Base-by-base conservation (phyloP, 35 echinoderm and acorn worm genomes). In the Apostichopus parvimensis region DNA sequence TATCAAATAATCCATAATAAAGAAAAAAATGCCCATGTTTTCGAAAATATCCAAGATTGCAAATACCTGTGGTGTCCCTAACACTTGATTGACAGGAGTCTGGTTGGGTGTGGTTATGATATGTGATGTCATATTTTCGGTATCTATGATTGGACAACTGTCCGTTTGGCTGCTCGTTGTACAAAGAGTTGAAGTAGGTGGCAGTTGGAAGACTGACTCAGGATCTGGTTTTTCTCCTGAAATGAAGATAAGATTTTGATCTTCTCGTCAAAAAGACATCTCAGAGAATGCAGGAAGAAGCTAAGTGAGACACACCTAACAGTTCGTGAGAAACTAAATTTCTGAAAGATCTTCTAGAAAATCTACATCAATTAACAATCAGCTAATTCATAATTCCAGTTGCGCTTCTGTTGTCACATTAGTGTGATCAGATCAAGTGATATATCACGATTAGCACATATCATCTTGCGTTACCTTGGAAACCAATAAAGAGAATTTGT, bases 211-310 rank as follows among this genome's bases (percentile, higher is more conserved):
- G 7, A 96, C 92, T 64, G 95, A 96, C 73, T 95, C 92, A 9
- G 97, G 95, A 60, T 99, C 97, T 73, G 95, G 93, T 76, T 96
- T 99, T 77, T 99, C 92, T 80, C 97, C 97, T 99, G 78, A 79
- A 82, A 92, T 61, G 53, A 8, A 64, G 83, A 71, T 68, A 15
- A 77, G 45, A 81, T 8, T 58, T 53, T 26, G 60, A 77, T 80
- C 14, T 45, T 45, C 34, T 45, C 34, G 2, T 22, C 14, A 14
- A 75, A 75, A 75, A 75, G 71, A 75, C 14, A 75, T 22, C 14
- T 75, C 14, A 61, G 12, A 61, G 58, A 61, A 61, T 61, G 58
- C 34, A 45, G 0, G 3, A 45, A 61, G 58, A 8, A 61, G 58
- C 58, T 61, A 8, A 14, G 71, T 22, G 21, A 75, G 14, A 75